Evolutionary conservation across 2,113 vertebrate species (phyloP).

Genomic region (Microcebus griseorufus): DNA sequence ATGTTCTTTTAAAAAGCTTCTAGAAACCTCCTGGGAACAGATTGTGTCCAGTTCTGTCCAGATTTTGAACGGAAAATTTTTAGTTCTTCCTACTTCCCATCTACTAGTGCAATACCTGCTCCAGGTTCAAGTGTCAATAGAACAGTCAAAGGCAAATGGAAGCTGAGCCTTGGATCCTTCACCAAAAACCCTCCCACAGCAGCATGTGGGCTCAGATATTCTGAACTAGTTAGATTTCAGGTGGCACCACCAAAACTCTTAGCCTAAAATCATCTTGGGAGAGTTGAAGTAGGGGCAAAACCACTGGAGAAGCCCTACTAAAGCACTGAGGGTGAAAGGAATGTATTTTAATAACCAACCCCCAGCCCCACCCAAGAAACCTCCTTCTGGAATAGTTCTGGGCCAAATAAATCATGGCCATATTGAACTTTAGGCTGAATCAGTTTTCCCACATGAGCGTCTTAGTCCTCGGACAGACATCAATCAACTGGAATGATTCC

Average conservation of each 20-base stretch:
- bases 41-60: not conserved
- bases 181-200: not conserved
- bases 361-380: not conserved
- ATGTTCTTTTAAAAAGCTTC: not conserved
- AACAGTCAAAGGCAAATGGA: not conserved
- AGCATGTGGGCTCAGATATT: not conserved
- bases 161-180: not conserved
- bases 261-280: not conserved
- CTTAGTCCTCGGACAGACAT: not conserved
- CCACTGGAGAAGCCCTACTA: not conserved
- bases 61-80: not conserved
- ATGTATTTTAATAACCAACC: not conserved
- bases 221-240: not conserved
- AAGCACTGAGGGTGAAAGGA: not conserved
- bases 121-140: not conserved
- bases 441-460: rapidly evolving
- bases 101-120: not conserved
- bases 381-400: not conserved
- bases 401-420: not conserved
- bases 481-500: not conserved
- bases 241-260: not conserved
- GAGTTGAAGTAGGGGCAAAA: not conserved
- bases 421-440: not conserved
- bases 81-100: not conserved
- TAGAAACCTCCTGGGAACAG: not conserved